Evolutionary conservation across 2,113 vertebrate species (phyloP).

Genomic region (Aplodontia rufa): DNA sequence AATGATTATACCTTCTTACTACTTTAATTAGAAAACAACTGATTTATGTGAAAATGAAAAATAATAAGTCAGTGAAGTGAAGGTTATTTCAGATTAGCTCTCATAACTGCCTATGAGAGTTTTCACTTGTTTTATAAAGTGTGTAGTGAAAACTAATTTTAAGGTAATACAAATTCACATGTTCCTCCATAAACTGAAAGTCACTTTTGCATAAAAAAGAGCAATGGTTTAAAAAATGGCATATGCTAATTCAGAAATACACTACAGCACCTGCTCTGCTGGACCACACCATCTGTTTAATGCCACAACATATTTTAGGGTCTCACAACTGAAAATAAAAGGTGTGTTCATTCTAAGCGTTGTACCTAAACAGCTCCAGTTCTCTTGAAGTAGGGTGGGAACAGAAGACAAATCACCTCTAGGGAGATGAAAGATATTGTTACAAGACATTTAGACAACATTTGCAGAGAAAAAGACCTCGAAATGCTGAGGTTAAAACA

Average conservation of each 20-base stretch:
- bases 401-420: constrained; percentile 45
- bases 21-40: constrained; percentile 63
- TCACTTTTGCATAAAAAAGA: constrained; percentile 46
- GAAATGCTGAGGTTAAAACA: constrained; percentile 24
- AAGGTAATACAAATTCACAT: constrained; percentile 50
- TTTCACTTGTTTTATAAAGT: neutral
- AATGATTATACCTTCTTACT: constrained; percentile 50
- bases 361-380: constrained; percentile 33
- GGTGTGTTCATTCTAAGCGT: constrained; percentile 28
- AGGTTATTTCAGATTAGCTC: neutral
- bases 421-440: constrained; percentile 26
- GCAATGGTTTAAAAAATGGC: constrained; percentile 48
- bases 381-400: constrained; percentile 15
- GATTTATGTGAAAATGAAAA: constrained; percentile 35
- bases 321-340: constrained; percentile 1
- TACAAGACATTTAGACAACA: constrained; percentile 16
- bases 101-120: neutral
- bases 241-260: constrained; percentile 65
- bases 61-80: neutral
- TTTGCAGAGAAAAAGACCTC: constrained; percentile 5
- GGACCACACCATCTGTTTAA: constrained; percentile 67
- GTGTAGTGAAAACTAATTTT: constrained; percentile 11
- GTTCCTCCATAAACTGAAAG: constrained; percentile 37
- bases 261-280: constrained; percentile 59
- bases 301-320: constrained; percentile 51